Evolutionary conservation across 2,888 invertebrate genomes (phyloP), one percentile per base, ranked within the genome.

Genomic region (Dynastes grantii): DNA sequence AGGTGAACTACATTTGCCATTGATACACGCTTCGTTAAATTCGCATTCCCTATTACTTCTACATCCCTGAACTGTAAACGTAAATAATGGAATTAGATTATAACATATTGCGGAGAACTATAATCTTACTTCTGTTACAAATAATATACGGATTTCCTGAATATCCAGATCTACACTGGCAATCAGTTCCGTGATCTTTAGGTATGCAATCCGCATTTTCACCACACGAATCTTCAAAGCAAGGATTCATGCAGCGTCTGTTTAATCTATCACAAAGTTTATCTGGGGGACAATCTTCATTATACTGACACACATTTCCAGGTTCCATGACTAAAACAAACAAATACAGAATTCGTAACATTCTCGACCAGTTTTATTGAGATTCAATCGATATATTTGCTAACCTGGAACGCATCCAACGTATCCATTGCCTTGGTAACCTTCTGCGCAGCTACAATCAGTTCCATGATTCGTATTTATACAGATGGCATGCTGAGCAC

Each of bases 251-350:
- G 87, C 97, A 97, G 70, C 94, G 91, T 86, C 96, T 91, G 85
- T 96, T 96, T 71, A 96, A 89, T 83, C 96, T 92, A 88, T 97
- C 96, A 87, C 97, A 97, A 29, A 95, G 90, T 84, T 95, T 93
- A 85, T 94, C 92, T n/a, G 95, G 95, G 76, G 96, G 96, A 87
- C 97, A 97, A 85, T 97, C 96, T 90, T 96, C 96, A 85, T 97
- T 96, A 88, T 96, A 96, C 87, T 96, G 96, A 87, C 97, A 97
- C 75, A 96, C 92, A 82, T 92, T 90, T 83, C 90, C 90, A 81
- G 90, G 49, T 22, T 79, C 77, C 49, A 77, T 27, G 4, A 79
- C 79, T 79, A 51, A 45, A 88, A 73, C 22, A 58, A 58, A 6
- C 22, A 22, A 8, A 11, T 45, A 2, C 9, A 45, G 11, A 45